A percentile compares a stretch with the other conserved stretches of the same genome.
Evolutionary conservation across 1,140 invertebrate species (phyloP).

Genomic region (Pseudomyrmex flavicornis): DNA sequence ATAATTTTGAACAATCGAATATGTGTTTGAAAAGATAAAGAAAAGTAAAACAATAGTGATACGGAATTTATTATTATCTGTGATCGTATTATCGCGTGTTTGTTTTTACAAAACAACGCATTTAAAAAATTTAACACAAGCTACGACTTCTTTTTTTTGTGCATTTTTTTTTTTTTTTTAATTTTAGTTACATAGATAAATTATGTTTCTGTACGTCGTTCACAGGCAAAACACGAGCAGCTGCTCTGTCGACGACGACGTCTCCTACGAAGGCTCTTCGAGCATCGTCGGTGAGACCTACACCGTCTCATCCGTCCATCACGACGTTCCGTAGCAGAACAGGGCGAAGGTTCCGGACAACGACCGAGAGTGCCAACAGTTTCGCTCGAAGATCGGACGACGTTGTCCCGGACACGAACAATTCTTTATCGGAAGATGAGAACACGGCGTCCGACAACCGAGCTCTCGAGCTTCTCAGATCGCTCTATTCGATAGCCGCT

Average conservation of each 20-base stretch:
- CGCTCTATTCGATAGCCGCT: slow-evolving; percentile 92
- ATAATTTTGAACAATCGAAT: not conserved
- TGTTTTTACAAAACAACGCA: too few relatives aligned
- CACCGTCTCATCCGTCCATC: slow-evolving; percentile 70
- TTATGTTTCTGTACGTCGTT: not conserved
- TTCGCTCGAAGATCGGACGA: slow-evolving; percentile 71
- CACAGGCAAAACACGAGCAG: slow-evolving; percentile 15
- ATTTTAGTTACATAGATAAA: too few relatives aligned
- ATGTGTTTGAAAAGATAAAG: too few relatives aligned
- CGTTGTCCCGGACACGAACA: slow-evolving; percentile 80
- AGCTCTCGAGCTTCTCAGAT: slow-evolving; percentile 92
- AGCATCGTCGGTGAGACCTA: slow-evolving; percentile 66
- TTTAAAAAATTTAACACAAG: too few relatives aligned
- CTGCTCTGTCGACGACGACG: slow-evolving; percentile 26
- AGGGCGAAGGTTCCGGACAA: slow-evolving; percentile 77
- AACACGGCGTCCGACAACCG: slow-evolving; percentile 88
- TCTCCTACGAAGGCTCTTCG: slow-evolving; percentile 42
- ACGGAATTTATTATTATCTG: too few relatives aligned
- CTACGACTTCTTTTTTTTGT: too few relatives aligned
- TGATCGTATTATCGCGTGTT: too few relatives aligned
- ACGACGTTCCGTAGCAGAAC: slow-evolving; percentile 81
- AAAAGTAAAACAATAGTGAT: too few relatives aligned
- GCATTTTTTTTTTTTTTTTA: too few relatives aligned
- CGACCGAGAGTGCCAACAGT: slow-evolving; percentile 62
- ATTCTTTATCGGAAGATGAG: slow-evolving; percentile 81